Base-by-base conservation (phyloP, 2,113 vertebrate genomes). In the Megaleporinus macrocephalus region DNA sequence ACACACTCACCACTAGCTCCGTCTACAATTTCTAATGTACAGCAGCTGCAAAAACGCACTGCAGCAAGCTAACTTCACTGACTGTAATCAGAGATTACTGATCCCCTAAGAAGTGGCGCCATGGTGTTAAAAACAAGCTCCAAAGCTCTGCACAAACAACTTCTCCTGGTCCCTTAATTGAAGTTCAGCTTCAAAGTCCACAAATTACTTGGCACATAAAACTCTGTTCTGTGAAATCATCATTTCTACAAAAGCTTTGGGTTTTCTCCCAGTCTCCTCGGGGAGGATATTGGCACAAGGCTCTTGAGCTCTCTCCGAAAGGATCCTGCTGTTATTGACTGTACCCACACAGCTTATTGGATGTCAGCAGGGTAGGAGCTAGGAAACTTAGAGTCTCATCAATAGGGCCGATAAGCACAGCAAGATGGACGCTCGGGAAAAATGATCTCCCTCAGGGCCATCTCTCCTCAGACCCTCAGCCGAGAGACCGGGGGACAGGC, bases 321-420 rank as follows among this genome's bases (percentile, higher is more conserved):
- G 66, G n/a, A 62, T 49, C 55, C 66, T 29, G 36, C 62, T 11
- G n/a, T 70, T 84, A 86, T 82, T 75, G 71, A 82, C 83, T 53
- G 53, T 53, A 24, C 53, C 27, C n/a, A 29, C 20, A 30, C 27
- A 29, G 53, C 41, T 83, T 82, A 78, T 63, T 78, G 72, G 77
- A 65, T 33, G 1, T 65, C 78, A 85, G 74, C 73, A 85, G 36
- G 65, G 55, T 55, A 49, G 13, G 20, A 33, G 36, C 73, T 41
- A 26, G 29, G 27, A 73, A 41, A 36, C 44, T 51, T 36, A 33
- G 27, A 84, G 63, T 20, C 44, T 74, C 83, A 80, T 84, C 85
- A 72, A 82, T 78, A 65, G n/a, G 79, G 47, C 79, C 78, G 53
- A 86, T 75, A 79, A 57, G 14, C 66, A 51, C 73, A 44, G 49